phyloP scores from a whole-genome alignment of 2,888 invertebrate genomes.

The Tenodera sinensis region DNA sequence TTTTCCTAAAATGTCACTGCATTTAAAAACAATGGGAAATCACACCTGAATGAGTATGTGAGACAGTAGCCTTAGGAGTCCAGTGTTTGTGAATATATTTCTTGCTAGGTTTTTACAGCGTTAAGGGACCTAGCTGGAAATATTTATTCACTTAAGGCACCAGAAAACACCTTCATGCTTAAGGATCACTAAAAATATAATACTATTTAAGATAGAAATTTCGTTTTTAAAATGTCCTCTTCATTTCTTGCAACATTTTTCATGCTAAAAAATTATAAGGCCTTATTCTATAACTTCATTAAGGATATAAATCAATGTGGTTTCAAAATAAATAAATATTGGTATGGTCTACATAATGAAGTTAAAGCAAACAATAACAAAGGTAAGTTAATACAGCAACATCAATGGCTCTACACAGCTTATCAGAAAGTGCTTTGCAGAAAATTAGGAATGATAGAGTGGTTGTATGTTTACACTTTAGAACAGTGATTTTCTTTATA shows the following conservation, averaged over 20 bases:
- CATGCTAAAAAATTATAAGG: neutral
- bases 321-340: neutral
- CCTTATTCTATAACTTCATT: neutral
- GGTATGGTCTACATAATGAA: neutral
- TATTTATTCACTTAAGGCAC: neutral
- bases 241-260: neutral
- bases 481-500: neutral
- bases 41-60: neutral
- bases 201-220: neutral
- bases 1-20: neutral
- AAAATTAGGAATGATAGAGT: neutral
- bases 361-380: neutral
- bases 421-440: neutral
- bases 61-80: neutral
- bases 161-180: neutral
- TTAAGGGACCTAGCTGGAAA: neutral
- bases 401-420: neutral
- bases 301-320: neutral
- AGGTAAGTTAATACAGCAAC: neutral
- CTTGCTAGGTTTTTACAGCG: neutral
- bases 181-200: neutral
- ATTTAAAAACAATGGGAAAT: neutral
- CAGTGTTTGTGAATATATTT: neutral
- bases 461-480: neutral
- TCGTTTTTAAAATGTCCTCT: neutral